A percentile compares a stretch with the other conserved stretches of the same genome.
Conservation (phyloP, 2,888 invertebrate genomes). For the Scaptomyza tumidula region DNA sequence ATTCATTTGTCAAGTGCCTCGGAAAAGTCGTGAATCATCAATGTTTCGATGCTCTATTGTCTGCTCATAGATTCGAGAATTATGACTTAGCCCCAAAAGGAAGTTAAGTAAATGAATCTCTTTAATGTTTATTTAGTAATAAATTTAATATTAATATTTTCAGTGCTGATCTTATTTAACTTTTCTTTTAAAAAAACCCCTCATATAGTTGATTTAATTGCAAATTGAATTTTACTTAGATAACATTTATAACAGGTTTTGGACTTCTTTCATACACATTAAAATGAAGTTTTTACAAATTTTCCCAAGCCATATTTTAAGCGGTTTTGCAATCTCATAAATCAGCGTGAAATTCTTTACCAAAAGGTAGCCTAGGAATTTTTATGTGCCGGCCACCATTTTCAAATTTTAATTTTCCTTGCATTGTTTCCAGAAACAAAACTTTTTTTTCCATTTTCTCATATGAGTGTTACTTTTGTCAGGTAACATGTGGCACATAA, state of each 20-base stretch:
- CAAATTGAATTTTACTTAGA: slow-evolving; percentile 5
- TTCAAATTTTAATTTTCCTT: slow-evolving; percentile 49
- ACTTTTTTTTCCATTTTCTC: slow-evolving; percentile 39
- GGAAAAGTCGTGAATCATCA: slow-evolving; percentile 67
- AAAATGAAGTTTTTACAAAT: slow-evolving; percentile 15
- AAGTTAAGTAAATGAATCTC: slow-evolving; percentile 20
- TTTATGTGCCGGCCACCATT: slow-evolving; percentile 42
- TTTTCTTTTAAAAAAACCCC: not conserved
- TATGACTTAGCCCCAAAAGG: slow-evolving; percentile 28
- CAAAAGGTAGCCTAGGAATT: slow-evolving; percentile 61
- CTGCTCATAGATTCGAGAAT: slow-evolving; percentile 18
- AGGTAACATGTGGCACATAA: slow-evolving; percentile 77
- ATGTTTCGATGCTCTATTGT: slow-evolving; percentile 48
- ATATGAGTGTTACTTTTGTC: slow-evolving; percentile 57
- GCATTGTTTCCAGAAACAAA: slow-evolving; percentile 57
- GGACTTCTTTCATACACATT: not conserved
- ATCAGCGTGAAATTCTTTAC: slow-evolving; percentile 74
- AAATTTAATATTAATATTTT: not conserved
- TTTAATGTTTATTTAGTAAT: slow-evolving; percentile 27
- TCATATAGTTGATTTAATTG: slow-evolving; percentile 23
- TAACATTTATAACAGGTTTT: not conserved
- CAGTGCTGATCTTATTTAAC: too few relatives aligned
- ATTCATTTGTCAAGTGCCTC: slow-evolving; percentile 77
- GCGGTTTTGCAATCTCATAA: slow-evolving; percentile 56
- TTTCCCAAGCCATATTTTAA: slow-evolving; percentile 23